Conservation (phyloP, 2,797 vertebrate species). For the Scleropages formosus region DNA sequence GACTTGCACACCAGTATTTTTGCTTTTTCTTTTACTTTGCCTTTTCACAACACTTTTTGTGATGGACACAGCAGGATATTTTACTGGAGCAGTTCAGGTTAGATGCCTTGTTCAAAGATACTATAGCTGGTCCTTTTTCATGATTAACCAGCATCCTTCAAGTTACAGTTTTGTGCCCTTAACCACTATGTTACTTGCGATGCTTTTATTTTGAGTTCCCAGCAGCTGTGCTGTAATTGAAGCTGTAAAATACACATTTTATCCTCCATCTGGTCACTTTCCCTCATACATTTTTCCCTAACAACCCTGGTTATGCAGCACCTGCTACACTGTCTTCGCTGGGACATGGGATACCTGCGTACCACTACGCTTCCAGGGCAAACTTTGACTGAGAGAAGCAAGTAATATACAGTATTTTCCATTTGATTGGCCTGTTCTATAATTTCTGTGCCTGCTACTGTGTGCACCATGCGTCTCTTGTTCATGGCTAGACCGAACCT, state of each 20-base stretch:
- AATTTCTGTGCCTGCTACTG: slow-evolving; percentile 30
- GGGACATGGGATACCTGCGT: slow-evolving; percentile 92
- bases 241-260: neutral
- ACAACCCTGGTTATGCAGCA: no score
- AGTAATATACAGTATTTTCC: slow-evolving; percentile 28
- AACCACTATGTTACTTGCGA: neutral
- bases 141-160: neutral
- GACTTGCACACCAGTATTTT: no score
- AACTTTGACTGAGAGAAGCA: slow-evolving; percentile 95
- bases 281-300: neutral
- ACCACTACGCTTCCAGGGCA: slow-evolving; percentile 92
- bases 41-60: neutral
- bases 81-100: neutral
- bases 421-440: no score
- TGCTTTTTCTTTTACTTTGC: neutral
- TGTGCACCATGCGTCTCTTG: neutral
- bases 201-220: neutral
- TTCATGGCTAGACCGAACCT: neutral
- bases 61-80: neutral
- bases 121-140: neutral
- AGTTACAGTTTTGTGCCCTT: neutral
- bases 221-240: neutral
- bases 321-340: no score
- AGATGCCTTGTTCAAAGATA: neutral
- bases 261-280: neutral